Evolutionary conservation across 2,888 invertebrate genomes (phyloP).

Genomic region (Resseliella maxima): DNA sequence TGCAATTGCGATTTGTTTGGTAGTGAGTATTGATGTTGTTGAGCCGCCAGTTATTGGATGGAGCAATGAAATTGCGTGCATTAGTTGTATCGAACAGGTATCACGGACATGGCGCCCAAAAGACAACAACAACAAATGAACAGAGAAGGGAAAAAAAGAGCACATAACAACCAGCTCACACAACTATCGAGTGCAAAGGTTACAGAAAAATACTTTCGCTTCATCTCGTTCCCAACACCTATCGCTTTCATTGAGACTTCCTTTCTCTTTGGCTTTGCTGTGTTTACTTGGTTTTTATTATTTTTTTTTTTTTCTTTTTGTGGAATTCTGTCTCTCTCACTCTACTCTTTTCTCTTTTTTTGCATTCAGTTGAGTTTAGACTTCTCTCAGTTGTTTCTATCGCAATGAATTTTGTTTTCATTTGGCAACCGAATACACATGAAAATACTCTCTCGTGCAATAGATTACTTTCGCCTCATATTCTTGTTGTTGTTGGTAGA

Average conservation of each 20-base stretch:
- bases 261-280: not conserved
- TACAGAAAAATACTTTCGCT: slow-evolving; percentile 54
- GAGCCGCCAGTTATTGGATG: slow-evolving; percentile 17
- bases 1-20: slow-evolving; percentile 29
- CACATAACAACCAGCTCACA: not conserved
- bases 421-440: not conserved
- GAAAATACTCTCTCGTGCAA: not conserved
- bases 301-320: not conserved
- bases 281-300: not conserved
- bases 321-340: no score
- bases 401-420: not conserved
- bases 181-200: slow-evolving; percentile 40
- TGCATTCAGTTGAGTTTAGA: not conserved
- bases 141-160: not conserved
- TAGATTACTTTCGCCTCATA: slow-evolving; percentile 17
- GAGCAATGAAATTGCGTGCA: slow-evolving; percentile 27
- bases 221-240: slow-evolving; percentile 54
- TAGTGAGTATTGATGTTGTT: not conserved
- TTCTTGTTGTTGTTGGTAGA: not conserved
- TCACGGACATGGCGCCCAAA: not conserved
- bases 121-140: not conserved
- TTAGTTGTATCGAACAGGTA: slow-evolving; percentile 31
- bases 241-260: slow-evolving; percentile 51
- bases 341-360: not conserved
- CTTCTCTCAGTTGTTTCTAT: not conserved